Evolutionary conservation across 2,113 vertebrate genomes (phyloP).

Genomic region (Pelusios castaneus): DNA sequence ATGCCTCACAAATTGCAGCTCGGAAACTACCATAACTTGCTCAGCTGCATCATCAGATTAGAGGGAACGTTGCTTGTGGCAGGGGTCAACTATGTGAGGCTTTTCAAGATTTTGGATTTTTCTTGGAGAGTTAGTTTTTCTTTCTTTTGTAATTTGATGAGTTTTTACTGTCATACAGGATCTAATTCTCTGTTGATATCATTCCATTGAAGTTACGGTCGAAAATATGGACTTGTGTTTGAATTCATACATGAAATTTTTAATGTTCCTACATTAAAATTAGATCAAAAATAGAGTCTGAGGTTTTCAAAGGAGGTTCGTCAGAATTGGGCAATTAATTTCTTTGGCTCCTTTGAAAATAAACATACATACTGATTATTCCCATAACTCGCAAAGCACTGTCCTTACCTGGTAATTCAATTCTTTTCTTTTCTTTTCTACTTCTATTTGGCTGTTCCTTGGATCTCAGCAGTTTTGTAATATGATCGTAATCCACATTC

Average conservation of each 20-base stretch:
- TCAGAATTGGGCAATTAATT: background rate
- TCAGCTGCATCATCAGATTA: too few relatives aligned
- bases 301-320: background rate
- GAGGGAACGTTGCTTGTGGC: background rate
- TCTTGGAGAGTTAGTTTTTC: background rate
- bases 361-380: background rate
- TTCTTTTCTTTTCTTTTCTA: background rate
- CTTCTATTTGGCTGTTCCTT: background rate
- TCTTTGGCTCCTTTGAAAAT: background rate
- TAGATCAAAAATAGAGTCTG: background rate
- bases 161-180: background rate
- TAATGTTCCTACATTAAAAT: background rate
- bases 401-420: background rate
- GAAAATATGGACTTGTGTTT: background rate
- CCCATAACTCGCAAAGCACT: background rate
- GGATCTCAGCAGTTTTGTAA: background rate
- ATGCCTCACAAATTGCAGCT: too few relatives aligned
- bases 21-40: too few relatives aligned
- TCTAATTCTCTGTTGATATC: background rate
- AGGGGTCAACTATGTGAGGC: background rate
- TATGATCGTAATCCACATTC: background rate
- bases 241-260: background rate
- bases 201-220: background rate
- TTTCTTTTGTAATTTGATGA: background rate
- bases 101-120: background rate